These are phyloP conservation scores for Amblyopsis rosae DNA, from an alignment of 2,113 vertebrate species.

Conservation along the genomic window DNA sequence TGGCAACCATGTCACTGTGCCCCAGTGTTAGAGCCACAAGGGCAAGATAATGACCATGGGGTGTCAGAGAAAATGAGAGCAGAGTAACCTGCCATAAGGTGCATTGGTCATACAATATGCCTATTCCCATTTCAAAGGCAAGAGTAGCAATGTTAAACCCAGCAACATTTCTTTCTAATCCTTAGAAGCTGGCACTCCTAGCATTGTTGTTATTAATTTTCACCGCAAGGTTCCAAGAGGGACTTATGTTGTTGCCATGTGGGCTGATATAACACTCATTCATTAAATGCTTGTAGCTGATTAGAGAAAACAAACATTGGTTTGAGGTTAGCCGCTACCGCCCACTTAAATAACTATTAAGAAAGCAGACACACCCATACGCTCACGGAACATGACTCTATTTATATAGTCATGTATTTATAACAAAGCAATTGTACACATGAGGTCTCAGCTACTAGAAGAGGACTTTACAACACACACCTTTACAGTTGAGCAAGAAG, in stretches of 20 bases:
- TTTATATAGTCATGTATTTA: too few relatives aligned
- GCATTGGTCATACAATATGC: too few relatives aligned
- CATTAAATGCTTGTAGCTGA: constrained; percentile 8
- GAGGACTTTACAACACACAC: constrained; percentile 61
- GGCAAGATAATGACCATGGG: constrained; percentile 23
- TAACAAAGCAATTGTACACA: background rate
- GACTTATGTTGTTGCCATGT: constrained; percentile 3
- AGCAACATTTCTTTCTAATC: too few relatives aligned
- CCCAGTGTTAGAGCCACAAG: constrained; percentile 16
- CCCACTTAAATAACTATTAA: constrained; percentile 21
- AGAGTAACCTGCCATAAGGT: constrained; percentile 1
- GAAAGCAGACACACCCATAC: background rate
- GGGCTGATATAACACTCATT: constrained; percentile 21
- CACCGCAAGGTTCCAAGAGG: too few relatives aligned
- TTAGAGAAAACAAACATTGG: constrained; percentile 17
- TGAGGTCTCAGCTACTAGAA: too few relatives aligned
- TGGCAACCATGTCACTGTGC: constrained; percentile 38
- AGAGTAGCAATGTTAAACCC: too few relatives aligned
- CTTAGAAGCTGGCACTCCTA: too few relatives aligned
- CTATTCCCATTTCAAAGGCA: background rate
- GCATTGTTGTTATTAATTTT: too few relatives aligned
- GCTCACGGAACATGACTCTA: background rate
- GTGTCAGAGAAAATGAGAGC: constrained; percentile 25
- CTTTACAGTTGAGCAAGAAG: constrained; percentile 92
- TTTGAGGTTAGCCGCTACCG: constrained; percentile 34